Conservation (phyloP, 30 jellyfish, hydroid and myxozoan genomes). For the Turritopsis dohrnii region DNA sequence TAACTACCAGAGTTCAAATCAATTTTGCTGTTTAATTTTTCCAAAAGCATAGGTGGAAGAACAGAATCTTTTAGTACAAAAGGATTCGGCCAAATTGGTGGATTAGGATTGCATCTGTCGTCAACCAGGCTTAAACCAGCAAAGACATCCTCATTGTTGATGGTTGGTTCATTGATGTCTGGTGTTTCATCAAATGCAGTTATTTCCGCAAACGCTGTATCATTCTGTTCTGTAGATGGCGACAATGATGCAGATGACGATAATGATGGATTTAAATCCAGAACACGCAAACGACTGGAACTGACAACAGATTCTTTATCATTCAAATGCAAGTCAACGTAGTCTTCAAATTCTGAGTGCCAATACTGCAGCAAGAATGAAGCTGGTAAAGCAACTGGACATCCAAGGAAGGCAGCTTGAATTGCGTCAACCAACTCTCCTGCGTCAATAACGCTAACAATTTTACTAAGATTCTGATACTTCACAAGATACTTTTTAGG, state of each 20-base stretch:
- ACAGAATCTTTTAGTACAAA: neutral
- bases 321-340: neutral
- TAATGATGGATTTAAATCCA: too few relatives aligned
- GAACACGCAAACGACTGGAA: too few relatives aligned
- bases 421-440: neutral
- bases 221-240: too few relatives aligned
- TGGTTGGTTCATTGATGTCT: too few relatives aligned
- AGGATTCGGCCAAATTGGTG: slow-evolving; percentile 1
- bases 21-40: too few relatives aligned
- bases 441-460: neutral
- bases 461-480: neutral
- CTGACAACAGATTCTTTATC: neutral
- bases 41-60: neutral
- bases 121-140: too few relatives aligned
- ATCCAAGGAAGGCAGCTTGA: neutral
- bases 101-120: too few relatives aligned
- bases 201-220: too few relatives aligned
- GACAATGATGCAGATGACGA: too few relatives aligned
- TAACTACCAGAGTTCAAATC: neutral
- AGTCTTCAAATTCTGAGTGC: neutral
- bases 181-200: too few relatives aligned
- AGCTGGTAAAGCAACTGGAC: slow-evolving; percentile 5
- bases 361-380: neutral
- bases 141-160: too few relatives aligned
- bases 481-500: neutral